Evolutionary conservation across 2,888 invertebrate genomes (phyloP).

Genomic region (Drosophila imparisetae): DNA sequence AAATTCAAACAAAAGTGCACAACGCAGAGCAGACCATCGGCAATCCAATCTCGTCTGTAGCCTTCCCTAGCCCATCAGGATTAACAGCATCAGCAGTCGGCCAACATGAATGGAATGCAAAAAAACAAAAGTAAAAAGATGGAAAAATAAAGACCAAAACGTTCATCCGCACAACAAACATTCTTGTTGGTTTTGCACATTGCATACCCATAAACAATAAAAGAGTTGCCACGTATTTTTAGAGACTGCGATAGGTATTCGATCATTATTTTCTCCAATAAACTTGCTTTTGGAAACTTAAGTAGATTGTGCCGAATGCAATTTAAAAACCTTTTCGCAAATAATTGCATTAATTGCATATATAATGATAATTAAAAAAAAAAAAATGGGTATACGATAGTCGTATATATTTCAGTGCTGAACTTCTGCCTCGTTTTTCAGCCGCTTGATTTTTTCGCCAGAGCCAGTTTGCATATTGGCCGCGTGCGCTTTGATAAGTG

Average conservation of each 20-base stretch:
- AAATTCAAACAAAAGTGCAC: conserved; percentile 71
- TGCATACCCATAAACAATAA: conserved; percentile 25
- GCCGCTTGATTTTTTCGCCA: conserved; percentile 18
- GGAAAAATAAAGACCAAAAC: conserved; percentile 37
- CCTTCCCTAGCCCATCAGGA: conserved; percentile 52
- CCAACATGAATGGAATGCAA: conserved; percentile 52
- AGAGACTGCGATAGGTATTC: not conserved
- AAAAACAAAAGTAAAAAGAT: conserved; percentile 27
- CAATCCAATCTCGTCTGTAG: conserved; percentile 53
- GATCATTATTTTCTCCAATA: not conserved
- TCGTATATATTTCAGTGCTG: not conserved
- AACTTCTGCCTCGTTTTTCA: conserved; percentile 18
- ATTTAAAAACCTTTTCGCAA: not conserved
- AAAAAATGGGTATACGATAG: conserved; percentile 17
- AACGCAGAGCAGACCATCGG: conserved; percentile 29
- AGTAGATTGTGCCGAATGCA: not conserved
- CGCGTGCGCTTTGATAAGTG: conserved; percentile 78
- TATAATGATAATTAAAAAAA: no score
- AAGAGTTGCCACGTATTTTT: not conserved
- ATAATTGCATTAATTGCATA: not conserved
- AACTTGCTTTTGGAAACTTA: not conserved
- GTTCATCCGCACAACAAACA: conserved; percentile 51
- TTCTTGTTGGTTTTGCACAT: conserved; percentile 49
- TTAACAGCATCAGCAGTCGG: conserved; percentile 73
- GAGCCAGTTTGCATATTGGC: conserved; percentile 74